Evolutionary conservation across 2,888 invertebrate genomes (phyloP).

Genomic region (Athalia cordata): DNA sequence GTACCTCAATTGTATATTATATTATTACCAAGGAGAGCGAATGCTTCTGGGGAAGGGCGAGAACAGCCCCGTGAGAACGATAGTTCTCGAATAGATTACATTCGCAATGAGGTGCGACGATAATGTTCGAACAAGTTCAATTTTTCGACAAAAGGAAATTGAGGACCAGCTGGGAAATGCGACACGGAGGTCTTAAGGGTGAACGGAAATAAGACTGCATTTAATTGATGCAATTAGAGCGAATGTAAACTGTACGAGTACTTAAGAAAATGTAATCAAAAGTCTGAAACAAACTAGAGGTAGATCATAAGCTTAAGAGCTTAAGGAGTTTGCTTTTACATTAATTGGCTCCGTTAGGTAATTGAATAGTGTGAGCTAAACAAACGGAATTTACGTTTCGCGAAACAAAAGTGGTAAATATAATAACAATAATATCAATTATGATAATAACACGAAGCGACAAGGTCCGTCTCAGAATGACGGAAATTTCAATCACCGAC

Average conservation of each 20-base stretch:
- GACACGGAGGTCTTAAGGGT: background rate
- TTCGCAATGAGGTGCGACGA: no score
- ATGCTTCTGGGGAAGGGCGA: background rate
- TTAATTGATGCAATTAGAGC: constrained; percentile 34
- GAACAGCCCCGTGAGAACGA: no score
- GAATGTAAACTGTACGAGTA: constrained; percentile 29
- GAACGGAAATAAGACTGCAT: constrained; percentile 24
- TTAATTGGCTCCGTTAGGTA: constrained; percentile 39
- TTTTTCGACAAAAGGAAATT: background rate
- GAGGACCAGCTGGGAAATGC: no score
- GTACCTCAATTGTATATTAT: no score
- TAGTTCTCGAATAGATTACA: no score
- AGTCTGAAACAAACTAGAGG: constrained; percentile 46
- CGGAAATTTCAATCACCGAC: background rate
- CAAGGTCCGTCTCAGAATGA: no score
- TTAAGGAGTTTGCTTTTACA: constrained; percentile 45
- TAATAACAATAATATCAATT: no score
- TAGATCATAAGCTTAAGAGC: constrained; percentile 42
- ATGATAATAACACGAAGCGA: no score
- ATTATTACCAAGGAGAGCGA: no score
- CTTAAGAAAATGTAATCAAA: constrained; percentile 46
- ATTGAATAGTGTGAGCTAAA: constrained; percentile 35
- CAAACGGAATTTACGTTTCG: constrained; percentile 19
- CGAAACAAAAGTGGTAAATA: background rate
- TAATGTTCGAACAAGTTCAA: background rate